Evolutionary conservation across 2,113 vertebrate genomes (phyloP).

Genomic region (Xenopus borealis): DNA sequence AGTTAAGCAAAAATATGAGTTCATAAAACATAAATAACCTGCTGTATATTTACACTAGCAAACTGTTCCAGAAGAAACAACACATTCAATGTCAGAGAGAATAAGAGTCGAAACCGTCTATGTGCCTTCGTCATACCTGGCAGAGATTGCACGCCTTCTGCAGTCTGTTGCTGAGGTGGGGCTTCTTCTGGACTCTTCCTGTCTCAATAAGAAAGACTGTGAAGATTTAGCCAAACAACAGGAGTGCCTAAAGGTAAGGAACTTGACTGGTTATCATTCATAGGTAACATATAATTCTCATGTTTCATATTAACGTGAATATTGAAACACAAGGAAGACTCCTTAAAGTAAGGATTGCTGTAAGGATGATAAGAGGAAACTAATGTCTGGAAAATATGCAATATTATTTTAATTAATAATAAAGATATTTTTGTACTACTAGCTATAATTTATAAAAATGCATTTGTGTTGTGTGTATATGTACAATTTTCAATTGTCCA

Average conservation of each 20-base stretch:
- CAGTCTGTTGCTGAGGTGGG: constrained; percentile 83
- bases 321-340: too few relatives aligned
- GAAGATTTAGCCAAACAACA: constrained; percentile 87
- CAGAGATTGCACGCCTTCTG: constrained; percentile 78
- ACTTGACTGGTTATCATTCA: constrained; percentile 15
- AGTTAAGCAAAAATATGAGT: too few relatives aligned
- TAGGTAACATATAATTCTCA: too few relatives aligned
- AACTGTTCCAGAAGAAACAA: constrained; percentile 68
- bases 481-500: too few relatives aligned
- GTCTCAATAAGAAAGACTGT: constrained; percentile 78
- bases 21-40: constrained; percentile 27
- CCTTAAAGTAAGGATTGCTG: too few relatives aligned
- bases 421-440: background rate
- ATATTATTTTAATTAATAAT: too few relatives aligned
- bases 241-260: constrained; percentile 85
- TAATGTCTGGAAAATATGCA: too few relatives aligned
- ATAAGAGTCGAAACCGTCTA: constrained; percentile 73
- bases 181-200: constrained; percentile 82
- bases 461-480: too few relatives aligned
- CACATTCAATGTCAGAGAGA: constrained; percentile 63
- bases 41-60: constrained; percentile 72
- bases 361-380: too few relatives aligned
- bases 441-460: background rate
- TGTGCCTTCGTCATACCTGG: constrained; percentile 78
- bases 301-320: too few relatives aligned